Evolutionary conservation across 1,140 invertebrate species (phyloP).

Genomic region (Prorops nasuta): DNA sequence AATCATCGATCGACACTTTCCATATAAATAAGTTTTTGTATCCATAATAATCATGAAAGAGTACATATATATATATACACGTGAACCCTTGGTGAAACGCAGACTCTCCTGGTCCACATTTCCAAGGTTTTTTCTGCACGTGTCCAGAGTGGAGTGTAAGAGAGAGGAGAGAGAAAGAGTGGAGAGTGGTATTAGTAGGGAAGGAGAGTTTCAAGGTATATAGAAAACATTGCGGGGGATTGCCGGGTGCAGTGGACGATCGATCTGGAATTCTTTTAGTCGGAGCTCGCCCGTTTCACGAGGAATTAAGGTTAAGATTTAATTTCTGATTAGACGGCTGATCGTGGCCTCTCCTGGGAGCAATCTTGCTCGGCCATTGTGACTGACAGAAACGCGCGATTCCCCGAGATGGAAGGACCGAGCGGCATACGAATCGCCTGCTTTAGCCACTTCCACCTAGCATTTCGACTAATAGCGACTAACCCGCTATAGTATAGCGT

Average conservation of each 20-base stretch:
- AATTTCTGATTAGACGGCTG: conserved; percentile 52
- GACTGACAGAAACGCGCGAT: conserved; percentile 54
- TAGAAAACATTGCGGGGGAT: too few species aligned
- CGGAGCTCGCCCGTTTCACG: conserved; percentile 26
- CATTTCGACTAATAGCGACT: conserved; percentile 41
- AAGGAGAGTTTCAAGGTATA: too few species aligned
- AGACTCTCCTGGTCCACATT: too few species aligned
- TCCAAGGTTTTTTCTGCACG: too few species aligned
- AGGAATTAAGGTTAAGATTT: conserved; percentile 53
- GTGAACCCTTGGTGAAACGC: too few species aligned
- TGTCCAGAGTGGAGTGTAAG: too few species aligned
- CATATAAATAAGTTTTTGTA: too few species aligned
- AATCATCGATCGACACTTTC: neutral
- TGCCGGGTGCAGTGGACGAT: conserved; percentile 22
- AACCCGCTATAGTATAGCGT: conserved; percentile 21
- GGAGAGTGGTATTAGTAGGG: too few species aligned
- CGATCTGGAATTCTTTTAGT: conserved; percentile 29
- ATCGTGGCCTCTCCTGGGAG: conserved; percentile 34
- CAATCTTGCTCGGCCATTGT: conserved; percentile 50
- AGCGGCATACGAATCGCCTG: conserved; percentile 53
- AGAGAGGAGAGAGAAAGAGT: too few species aligned
- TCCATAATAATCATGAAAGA: too few species aligned
- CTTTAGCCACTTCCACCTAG: conserved; percentile 41
- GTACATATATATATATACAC: too few species aligned
- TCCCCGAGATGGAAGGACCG: conserved; percentile 51